Conservation (phyloP, 2,888 invertebrate species). For the Marronus borbonicus region DNA sequence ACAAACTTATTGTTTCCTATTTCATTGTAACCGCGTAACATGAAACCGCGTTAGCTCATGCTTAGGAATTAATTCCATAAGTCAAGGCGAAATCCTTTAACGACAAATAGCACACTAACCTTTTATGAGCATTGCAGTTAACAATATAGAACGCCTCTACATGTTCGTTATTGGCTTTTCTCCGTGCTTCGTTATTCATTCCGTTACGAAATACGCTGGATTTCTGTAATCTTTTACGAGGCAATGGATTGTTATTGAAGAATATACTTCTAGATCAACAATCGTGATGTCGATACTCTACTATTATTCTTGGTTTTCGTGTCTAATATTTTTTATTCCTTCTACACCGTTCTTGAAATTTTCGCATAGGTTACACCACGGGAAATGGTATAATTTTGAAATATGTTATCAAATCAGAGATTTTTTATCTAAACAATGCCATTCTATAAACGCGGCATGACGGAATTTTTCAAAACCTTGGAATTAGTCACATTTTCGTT, state of each 20-base stretch:
- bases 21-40: constrained; percentile 16
- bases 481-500: too few species aligned
- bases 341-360: too few species aligned
- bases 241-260: background rate
- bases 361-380: too few species aligned
- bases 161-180: constrained; percentile 11
- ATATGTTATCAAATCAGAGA: too few species aligned
- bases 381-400: too few species aligned
- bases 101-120: constrained; percentile 35
- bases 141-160: constrained; percentile 22
- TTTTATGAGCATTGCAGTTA: constrained; percentile 31
- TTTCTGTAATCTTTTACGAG: background rate
- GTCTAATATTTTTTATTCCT: too few species aligned
- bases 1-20: background rate
- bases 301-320: too few species aligned
- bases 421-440: too few species aligned
- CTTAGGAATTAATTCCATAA: constrained; percentile 32
- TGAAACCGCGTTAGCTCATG: background rate
- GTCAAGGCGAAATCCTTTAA: constrained; percentile 30
- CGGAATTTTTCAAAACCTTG: too few species aligned
- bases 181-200: constrained; percentile 9
- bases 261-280: background rate
- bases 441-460: too few species aligned
- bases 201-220: constrained; percentile 9
- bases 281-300: too few species aligned